Evolutionary conservation across 2,888 invertebrate genomes (phyloP), one percentile per base, ranked within the genome.

Genomic region (Creontiades dilutus): DNA sequence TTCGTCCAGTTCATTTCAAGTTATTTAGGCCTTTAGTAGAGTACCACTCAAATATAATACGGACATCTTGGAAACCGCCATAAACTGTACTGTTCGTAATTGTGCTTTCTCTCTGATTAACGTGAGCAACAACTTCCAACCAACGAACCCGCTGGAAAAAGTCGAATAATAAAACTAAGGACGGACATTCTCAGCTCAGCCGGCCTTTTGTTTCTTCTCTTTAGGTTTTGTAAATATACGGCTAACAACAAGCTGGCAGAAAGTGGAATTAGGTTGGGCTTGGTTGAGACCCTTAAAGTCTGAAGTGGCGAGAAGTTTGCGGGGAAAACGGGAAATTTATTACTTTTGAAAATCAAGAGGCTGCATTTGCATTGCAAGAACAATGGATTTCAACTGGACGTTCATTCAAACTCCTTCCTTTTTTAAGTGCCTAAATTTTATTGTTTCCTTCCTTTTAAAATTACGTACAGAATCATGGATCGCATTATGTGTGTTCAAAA

Each of bases 221-320:
- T 68, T 23, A 68, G 68, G 23, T 68, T 68, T 68, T 68, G 68
- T 68, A 68, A 68, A 68, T 68, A 12, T 68, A 68, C 23, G 19
- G 19, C 68, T 23, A 68, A 68, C 68, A 68, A 23, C 68, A 12
- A 23, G 23, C 68, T 68, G n/a, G 27, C 23, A 11, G 68, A 27
- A 27, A 27, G 68, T 5, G 19, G 68, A 23, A 68, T 68, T 23
- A 68, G 23, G 68, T 68, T 68, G 23, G 23, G 27, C 23, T 19
- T 19, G 23, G 68, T 68, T 68, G 23, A 68, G 27, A 23, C 68
- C 68, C 23, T 27, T 68, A 23, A 61, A 68, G 23, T 12, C 68
- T 68, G 23, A 68, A 68, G 68, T 68, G 68, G 68, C 23, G 68
- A 23, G 23, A 13, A 23, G 11, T 68, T 27, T 23, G 11, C 12